Percentiles rank a stretch among this genome's conserved stretches.
Evolutionary conservation across 2,888 invertebrate genomes (phyloP).

Genomic region (Fissipunctia ypsillon): DNA sequence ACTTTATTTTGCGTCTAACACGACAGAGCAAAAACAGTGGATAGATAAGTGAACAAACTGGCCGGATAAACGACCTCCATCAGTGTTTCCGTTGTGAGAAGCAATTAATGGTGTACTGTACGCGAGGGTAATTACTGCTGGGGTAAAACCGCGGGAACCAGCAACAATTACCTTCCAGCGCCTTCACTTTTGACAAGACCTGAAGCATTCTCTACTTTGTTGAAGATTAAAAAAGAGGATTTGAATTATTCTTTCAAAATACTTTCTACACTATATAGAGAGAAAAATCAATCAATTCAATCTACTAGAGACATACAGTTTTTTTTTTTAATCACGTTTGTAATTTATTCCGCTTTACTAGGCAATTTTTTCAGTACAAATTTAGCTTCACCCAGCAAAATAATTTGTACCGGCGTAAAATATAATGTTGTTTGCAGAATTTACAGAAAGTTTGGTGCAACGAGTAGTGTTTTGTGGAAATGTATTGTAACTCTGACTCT

Average conservation of each 20-base stretch:
- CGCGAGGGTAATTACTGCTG: slow-evolving; percentile 74
- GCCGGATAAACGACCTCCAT: slow-evolving; percentile 75
- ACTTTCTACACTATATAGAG: neutral
- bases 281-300: too few species aligned
- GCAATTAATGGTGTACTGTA: slow-evolving; percentile 76
- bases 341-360: neutral
- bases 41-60: slow-evolving; percentile 69
- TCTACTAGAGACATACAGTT: neutral
- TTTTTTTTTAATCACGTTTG: neutral
- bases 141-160: slow-evolving; percentile 63
- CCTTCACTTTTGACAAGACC: slow-evolving; percentile 68
- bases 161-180: slow-evolving; percentile 67
- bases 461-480: slow-evolving; percentile 5
- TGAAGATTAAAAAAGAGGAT: slow-evolving; percentile 1
- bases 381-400: neutral
- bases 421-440: slow-evolving; percentile 3
- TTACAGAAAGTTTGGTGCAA: slow-evolving; percentile 12
- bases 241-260: neutral
- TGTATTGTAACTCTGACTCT: neutral
- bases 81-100: slow-evolving; percentile 73
- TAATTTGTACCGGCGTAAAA: neutral
- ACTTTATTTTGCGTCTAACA: slow-evolving; percentile 68
- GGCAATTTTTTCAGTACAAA: neutral
- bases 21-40: slow-evolving; percentile 65
- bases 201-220: slow-evolving; percentile 38